Evolutionary conservation across 2,797 vertebrate genomes (phyloP), one percentile per base, ranked within the genome.

Genomic region (Botia almorhae): DNA sequence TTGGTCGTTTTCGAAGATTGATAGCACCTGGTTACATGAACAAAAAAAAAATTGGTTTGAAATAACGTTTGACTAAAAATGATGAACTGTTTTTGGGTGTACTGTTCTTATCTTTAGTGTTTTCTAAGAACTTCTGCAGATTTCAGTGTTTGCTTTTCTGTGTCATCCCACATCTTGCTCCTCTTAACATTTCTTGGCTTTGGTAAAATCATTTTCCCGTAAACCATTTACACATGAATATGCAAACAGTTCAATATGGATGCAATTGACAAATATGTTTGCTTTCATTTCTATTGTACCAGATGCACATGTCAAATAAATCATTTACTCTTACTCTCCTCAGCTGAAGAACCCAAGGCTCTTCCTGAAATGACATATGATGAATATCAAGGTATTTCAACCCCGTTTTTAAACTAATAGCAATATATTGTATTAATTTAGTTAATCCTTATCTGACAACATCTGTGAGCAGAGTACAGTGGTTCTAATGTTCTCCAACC

Each of bases 341-440:
- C 64, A 84, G 81, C 51, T 61, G 13, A n/a, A 50, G 11, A 69
- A 50, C 29, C 82, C 58, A 48, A 68, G 11, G 48, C 19, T 36
- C 4, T 80, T 7, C 48, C 81, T 87, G 85, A 85, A 29, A 76
- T 85, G 81, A 61, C 85, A 2, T 19, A 83, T 0, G 76, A 83
- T 0, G 86, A 86, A 0, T 90, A 83, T 0, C 64, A 87, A 43
- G 88, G 90, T 89, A 83, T 7, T 84, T 86, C 39, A 60, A 50
- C 29, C 3, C 12, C 33, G 5, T 19, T 39, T 23, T 21, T 63
- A 46, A 55, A n/a, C 60, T 33, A 33, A 33, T 33, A 3, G 33
- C 4, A 33, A 33, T 33, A 11, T 7, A 13, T 60, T 23, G 43
- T 53, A 36, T 5, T 29, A 23, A 2, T 46, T 55, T 78, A 33